Conservation (phyloP, 2,888 invertebrate species). For the Euplexia lucipara region DNA sequence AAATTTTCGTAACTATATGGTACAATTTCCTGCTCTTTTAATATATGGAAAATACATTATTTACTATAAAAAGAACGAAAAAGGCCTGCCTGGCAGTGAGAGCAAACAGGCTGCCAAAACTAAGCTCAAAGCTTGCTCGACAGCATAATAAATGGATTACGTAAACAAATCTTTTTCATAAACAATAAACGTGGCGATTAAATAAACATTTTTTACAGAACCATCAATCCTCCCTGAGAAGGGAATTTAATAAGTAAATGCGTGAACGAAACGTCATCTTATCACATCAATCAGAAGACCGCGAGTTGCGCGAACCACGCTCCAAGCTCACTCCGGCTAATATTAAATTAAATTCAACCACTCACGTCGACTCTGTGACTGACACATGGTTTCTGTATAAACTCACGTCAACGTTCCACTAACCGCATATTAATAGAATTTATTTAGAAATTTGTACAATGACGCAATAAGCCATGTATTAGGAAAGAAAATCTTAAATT, state of each 20-base stretch:
- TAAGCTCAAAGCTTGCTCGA: not conserved
- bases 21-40: too few relatives aligned
- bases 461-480: not conserved
- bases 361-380: conserved; percentile 64
- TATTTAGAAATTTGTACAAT: not conserved
- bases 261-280: conserved; percentile 69
- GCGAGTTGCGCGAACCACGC: conserved; percentile 35
- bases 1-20: not conserved
- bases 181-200: conserved; percentile 21
- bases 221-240: conserved; percentile 60
- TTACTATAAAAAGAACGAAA: too few relatives aligned
- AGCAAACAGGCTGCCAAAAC: too few relatives aligned
- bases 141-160: not conserved
- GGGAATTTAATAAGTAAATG: conserved; percentile 68
- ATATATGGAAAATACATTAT: too few relatives aligned
- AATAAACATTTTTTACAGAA: conserved; percentile 31
- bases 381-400: conserved; percentile 46
- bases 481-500: not conserved
- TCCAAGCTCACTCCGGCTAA: conserved; percentile 27
- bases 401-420: conserved; percentile 19
- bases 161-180: conserved; percentile 4
- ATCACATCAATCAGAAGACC: conserved; percentile 70
- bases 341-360: conserved; percentile 71
- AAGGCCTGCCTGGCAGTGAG: too few relatives aligned
- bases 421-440: conserved; percentile 22